Base-by-base conservation (phyloP, 2,888 invertebrate species). In the Trissonchulus sp. region DNA sequence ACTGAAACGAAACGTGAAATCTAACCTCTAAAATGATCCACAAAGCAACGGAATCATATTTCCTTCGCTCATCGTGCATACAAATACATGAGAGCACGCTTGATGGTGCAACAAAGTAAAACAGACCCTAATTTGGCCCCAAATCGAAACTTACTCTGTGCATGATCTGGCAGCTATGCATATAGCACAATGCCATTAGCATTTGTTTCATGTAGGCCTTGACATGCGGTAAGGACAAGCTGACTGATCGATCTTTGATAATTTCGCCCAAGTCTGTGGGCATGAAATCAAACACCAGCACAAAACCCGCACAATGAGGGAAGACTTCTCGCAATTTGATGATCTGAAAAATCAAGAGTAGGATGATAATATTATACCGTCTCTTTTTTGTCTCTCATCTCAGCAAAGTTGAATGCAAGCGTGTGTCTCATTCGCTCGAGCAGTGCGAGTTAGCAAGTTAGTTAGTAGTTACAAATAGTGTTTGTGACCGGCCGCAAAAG, bases 211-310 rank as follows among this genome's bases (percentile, higher is more conserved):
- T 90, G 84, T 94, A 97, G 1, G 90, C 89, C 85, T 95, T 96
- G 38, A 91, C 89, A 83, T 93, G 91, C 2, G 91, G 88, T 78
- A 91, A 87, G 0, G 89, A 90, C 76, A 96, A 36, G 8, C 15
- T n/a, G 71, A 69, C 36, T 36, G 34, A n/a, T 85, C 8, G 90
- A 77, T 85, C 84, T 2, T 85, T 80, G 1, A 87, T 83, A 23
- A 87, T 84, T 78, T 86, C 86, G 0, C 86, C 84, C 28, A 87
- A 80, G 79, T 87, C 86, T 23, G 86, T 92, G n/a, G 92, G 91
- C 91, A 97, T 92, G 85, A 91, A 94, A 84, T 97, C 95, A 86
- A 97, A 90, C 0, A 94, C 94, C 79, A 98, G 87, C 0, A 95
- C 91, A 78, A 96, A 89, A 72, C 93, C 92, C 84, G 92, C 90